Evolutionary conservation across 1,140 invertebrate species (phyloP).

Genomic region (Chironomus tepperi): DNA sequence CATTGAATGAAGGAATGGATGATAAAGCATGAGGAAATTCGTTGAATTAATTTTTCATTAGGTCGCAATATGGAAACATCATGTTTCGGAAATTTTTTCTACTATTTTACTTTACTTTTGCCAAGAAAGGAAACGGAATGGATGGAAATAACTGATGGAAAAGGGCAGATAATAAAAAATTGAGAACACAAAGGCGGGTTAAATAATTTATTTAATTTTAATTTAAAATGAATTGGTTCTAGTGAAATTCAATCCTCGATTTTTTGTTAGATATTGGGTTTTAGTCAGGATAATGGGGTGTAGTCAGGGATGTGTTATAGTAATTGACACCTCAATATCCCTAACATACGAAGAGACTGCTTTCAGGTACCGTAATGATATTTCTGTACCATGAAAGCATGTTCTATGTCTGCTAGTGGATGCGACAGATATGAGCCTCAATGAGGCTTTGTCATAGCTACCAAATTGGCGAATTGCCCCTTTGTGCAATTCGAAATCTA

Average conservation of each 20-base stretch:
- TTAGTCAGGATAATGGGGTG: no score
- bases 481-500: no score
- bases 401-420: no score
- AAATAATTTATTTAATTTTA: neutral
- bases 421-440: no score
- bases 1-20: neutral
- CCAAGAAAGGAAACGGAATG: neutral
- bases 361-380: no score
- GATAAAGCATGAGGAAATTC: neutral
- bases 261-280: neutral
- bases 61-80: neutral
- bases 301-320: no score
- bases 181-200: neutral
- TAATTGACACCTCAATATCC: no score
- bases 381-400: no score
- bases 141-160: neutral
- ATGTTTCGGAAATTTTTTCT: neutral
- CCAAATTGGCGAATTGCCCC: no score
- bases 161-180: no score
- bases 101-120: neutral
- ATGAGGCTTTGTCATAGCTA: no score
- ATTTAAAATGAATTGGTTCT: neutral
- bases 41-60: conserved; percentile 24
- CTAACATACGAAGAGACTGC: no score
- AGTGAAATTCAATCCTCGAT: neutral